These are phyloP conservation scores for Microctonus brassicae DNA, from an alignment of 2,888 invertebrate species.

Conservation along the genomic window DNA sequence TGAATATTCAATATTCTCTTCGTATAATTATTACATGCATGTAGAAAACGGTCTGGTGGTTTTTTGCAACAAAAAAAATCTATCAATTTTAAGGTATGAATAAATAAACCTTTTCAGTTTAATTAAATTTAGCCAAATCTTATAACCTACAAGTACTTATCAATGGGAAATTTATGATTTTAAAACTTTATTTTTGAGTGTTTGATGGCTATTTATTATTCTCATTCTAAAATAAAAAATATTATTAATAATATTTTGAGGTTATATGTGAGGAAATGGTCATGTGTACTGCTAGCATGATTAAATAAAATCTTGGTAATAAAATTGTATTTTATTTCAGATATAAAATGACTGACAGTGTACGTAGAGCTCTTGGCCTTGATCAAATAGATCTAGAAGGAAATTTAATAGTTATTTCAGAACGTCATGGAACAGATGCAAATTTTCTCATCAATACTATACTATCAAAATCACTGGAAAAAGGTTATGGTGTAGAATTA, in stretches of 20 bases:
- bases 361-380: slow-evolving; percentile 77
- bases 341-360: slow-evolving; percentile 74
- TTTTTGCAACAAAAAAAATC: too few relatives aligned
- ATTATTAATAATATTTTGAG: neutral
- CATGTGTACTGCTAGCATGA: too few relatives aligned
- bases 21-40: too few relatives aligned
- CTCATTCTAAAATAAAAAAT: neutral
- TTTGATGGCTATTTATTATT: too few relatives aligned
- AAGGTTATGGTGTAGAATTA: slow-evolving; percentile 74
- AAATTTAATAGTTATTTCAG: slow-evolving; percentile 77
- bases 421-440: slow-evolving; percentile 79
- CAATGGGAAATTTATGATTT: too few relatives aligned
- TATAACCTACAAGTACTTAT: too few relatives aligned
- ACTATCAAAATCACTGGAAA: slow-evolving; percentile 75
- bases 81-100: too few relatives aligned
- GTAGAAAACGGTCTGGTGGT: too few relatives aligned
- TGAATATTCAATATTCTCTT: too few relatives aligned
- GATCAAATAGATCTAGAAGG: slow-evolving; percentile 73
- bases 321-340: slow-evolving; percentile 11
- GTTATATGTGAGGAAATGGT: neutral
- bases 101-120: too few relatives aligned
- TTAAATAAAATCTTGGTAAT: neutral
- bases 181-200: too few relatives aligned
- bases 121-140: too few relatives aligned
- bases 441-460: slow-evolving; percentile 80